Conservation (phyloP, 2,797 vertebrate genomes). For the Poeciliopsis gracilis region DNA sequence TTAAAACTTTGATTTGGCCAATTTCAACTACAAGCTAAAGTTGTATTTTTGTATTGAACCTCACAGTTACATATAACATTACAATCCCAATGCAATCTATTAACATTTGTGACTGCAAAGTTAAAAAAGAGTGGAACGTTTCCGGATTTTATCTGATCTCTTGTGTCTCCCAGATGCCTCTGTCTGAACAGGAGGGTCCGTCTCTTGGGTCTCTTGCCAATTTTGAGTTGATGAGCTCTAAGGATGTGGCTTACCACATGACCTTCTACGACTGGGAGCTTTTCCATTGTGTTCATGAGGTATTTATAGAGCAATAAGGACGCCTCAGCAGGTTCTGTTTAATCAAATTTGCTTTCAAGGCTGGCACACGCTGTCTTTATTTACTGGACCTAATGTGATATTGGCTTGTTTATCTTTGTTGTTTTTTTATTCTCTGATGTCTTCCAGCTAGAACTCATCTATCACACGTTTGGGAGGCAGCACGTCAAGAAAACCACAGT, state of each 20-base stretch:
- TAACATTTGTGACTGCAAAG: background rate
- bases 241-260: constrained; percentile 96
- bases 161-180: constrained; percentile 81
- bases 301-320: constrained; percentile 56
- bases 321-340: background rate
- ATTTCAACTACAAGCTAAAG: background rate
- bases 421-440: constrained; percentile 11
- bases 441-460: constrained; percentile 92
- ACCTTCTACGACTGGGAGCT: constrained; percentile 98
- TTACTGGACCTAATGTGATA: background rate
- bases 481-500: constrained; percentile 94
- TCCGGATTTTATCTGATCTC: background rate
- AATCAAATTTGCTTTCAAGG: background rate
- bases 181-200: constrained; percentile 94
- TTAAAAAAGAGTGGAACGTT: background rate
- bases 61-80: background rate
- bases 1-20: background rate
- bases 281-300: constrained; percentile 98
- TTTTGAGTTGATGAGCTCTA: constrained; percentile 98
- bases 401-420: background rate
- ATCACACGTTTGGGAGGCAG: constrained; percentile 96
- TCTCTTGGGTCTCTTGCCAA: constrained; percentile 87
- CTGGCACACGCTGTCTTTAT: background rate
- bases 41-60: background rate
- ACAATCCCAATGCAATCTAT: background rate